Evolutionary conservation across 2,113 vertebrate genomes (phyloP).

Genomic region (Atractosteus spatula): DNA sequence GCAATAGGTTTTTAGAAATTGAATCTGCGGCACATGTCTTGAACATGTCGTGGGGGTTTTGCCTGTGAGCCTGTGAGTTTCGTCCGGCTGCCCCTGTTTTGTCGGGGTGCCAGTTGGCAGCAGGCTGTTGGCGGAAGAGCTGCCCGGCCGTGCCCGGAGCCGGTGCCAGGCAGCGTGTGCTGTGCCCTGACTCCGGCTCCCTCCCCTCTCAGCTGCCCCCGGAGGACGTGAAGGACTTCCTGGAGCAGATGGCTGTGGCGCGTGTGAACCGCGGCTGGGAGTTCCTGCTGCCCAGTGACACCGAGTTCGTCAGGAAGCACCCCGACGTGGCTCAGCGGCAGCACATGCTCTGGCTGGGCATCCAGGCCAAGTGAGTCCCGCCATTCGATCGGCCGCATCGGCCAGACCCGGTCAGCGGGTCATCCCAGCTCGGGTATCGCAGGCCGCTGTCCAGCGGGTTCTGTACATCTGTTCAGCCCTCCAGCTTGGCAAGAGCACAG

Average conservation of each 20-base stretch:
- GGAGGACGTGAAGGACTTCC: conserved; percentile 94
- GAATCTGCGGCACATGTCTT: no score
- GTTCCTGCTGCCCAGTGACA: conserved; percentile 83
- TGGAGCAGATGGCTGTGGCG: conserved; percentile 89
- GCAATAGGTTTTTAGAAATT: no score
- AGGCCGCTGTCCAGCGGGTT: no score
- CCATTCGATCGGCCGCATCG: not conserved
- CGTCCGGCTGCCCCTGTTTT: not conserved
- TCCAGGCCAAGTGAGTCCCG: conserved; percentile 87
- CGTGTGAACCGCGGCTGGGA: conserved; percentile 94
- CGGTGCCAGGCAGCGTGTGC: no score
- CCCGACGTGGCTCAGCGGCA: conserved; percentile 92
- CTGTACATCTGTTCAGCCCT: no score
- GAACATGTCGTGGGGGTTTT: no score
- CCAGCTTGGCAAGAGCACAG: no score
- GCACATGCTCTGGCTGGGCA: conserved; percentile 94
- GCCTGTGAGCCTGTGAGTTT: not conserved
- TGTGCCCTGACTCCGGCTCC: conserved; percentile 15
- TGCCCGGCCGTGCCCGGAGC: no score
- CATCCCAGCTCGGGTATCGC: no score
- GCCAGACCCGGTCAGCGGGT: no score
- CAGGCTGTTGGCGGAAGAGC: no score
- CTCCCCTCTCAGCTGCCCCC: conserved; percentile 77
- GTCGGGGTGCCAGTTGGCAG: no score
- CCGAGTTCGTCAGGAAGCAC: conserved; percentile 90